Base-by-base conservation (phyloP, 2,113 vertebrate genomes). In the Rostratula benghalensis region DNA sequence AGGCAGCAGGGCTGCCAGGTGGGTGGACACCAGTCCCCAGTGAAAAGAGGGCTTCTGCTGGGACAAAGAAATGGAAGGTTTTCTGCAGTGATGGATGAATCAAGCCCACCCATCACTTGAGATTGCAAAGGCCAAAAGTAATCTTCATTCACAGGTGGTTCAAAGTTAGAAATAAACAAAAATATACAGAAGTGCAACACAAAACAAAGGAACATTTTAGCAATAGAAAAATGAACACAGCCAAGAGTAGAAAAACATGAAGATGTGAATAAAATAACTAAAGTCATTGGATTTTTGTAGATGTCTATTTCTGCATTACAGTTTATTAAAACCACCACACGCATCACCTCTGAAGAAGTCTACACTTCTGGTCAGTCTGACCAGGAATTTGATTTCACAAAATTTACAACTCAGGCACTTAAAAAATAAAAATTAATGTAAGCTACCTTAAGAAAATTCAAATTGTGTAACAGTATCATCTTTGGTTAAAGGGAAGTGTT, bases 401-500 rank as follows among this genome's bases (percentile, higher is more conserved):
- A 60, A 61, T 9, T 33, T 11, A 5, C 53, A 76, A 57, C 48
- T 59, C 33, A 21, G 8, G 39, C 7, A 33, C 46, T 50, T 57
- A 28, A 45, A 45, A 48, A 71, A n/a, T 16, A 82, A 82, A 81
- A 73, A 60, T 41, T 48, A n/a, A 63, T 3, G 10, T 35, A 61
- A 57, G 10, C 1, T 31, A 18, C 9, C 46, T 30, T 15, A 61
- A 35, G 12, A 64, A 75, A 56, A 61, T 18, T 30, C 16, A 25
- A n/a, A 51, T 71, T 45, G 50, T 60, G 5, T 22, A 61, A 37
- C 13, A 37, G 13, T 3, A 41, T n/a, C 31, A n/a, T 16, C 45
- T 86, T 56, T 73, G 50, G 30, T 74, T 84, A 92, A 74, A 89
- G 30, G 73, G n/a, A 89, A 80, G 8, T 21, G 15, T 97, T 95